Evolutionary conservation across 2,888 invertebrate genomes (phyloP), one percentile per base, ranked within the genome.

Genomic region (Morinoia aosen): DNA sequence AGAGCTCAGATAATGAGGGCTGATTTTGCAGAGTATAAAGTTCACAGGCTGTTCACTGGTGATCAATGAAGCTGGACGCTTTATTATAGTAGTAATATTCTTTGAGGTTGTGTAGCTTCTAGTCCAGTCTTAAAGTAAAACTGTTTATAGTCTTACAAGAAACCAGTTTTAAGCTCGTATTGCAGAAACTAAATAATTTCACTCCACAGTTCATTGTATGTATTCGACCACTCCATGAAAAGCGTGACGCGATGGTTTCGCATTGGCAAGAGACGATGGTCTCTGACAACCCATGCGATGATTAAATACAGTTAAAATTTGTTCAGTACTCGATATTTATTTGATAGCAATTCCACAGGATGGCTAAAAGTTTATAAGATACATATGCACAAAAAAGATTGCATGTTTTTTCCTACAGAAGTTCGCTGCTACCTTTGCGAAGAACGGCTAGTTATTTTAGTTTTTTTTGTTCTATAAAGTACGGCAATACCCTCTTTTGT

Each of bases 1-100:
- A 95, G 76, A 95, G 95, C 88, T 95, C 95, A 19, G 76, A 64
- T 40, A 95, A 88, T 57, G 94, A 95, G 39, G 94, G 95, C 19
- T 95, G 33, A 90, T 90, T 76, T 76, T 76, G 76, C 76, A 16
- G 25, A 25, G 25, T 76, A 25, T 1, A 76, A 76, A 33, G 33
- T 33, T 76, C 76, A 25, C 33, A 76, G 19, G 19, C 33, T 25
- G 10, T 33, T 25, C 25, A 33, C 33, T 48, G 19, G 19, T 61
- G 25, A 33, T 25, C 8, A 33, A 76, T 76, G 76, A 76, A 0
- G 10, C 33, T 33, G 25, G 8, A 10, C 16, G 25, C 16, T 8
- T 76, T 33, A 76, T 10, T 76, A 33, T 33, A 10, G 25, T 76
- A 3, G 25, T 3, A 76, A 10, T 33, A 33, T 76, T 25, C 61